phyloP scores from a whole-genome alignment of 2,113 vertebrate species.

The Malurus cyaneus region DNA sequence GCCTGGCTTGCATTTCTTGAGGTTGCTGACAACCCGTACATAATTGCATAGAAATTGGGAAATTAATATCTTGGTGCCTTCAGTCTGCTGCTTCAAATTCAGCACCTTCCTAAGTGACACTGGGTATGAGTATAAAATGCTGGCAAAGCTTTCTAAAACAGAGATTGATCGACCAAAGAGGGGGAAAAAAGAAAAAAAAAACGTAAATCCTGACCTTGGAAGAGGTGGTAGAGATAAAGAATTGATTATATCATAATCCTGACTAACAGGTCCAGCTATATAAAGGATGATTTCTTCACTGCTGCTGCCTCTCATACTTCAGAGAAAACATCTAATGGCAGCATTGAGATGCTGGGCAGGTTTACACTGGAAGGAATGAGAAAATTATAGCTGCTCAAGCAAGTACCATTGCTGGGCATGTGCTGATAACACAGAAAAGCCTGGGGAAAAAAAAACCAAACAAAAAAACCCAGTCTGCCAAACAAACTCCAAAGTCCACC shows the following conservation, averaged over 20 bases:
- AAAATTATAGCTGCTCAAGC: neutral
- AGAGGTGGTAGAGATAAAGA: neutral
- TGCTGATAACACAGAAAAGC: neutral
- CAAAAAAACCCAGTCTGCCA: no score
- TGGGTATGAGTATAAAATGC: neutral
- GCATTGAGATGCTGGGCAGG: neutral
- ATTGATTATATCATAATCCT: neutral
- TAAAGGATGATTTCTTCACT: neutral
- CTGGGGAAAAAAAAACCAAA: accelerated
- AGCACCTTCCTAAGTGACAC: neutral
- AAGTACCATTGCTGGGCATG: neutral
- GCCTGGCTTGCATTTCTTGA: neutral
- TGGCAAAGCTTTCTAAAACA: neutral
- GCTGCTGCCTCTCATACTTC: neutral
- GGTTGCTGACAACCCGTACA: neutral
- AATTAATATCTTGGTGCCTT: neutral
- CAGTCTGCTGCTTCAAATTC: neutral
- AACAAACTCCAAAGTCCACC: neutral
- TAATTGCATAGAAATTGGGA: neutral
- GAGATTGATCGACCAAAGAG: neutral
- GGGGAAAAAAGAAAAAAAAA: accelerated
- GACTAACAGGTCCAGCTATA: neutral
- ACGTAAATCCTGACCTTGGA: neutral
- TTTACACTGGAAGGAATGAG: neutral
- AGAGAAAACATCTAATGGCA: neutral